Percentiles rank a stretch among this genome's conserved stretches.
phyloP scores from a whole-genome alignment of 37 sponge, comb jelly and placozoan species.

The Aplysina aerophoba region DNA sequence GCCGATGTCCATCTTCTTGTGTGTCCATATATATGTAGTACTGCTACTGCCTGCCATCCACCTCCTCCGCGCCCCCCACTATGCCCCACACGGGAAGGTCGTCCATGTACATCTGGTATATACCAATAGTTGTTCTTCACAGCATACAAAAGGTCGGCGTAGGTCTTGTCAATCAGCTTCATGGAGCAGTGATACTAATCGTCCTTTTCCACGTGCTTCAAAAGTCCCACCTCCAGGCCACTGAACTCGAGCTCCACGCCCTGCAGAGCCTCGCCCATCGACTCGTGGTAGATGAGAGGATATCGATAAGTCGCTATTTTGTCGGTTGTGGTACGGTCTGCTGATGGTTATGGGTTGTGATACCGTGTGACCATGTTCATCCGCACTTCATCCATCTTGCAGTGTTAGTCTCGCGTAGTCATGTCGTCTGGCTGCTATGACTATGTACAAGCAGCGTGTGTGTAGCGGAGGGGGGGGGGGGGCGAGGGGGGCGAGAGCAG shows the following conservation, averaged over 20 bases:
- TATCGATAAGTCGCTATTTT: conserved; percentile 90
- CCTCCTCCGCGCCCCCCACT: conserved; percentile 50
- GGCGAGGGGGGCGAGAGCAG: too few relatives aligned
- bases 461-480: too few relatives aligned
- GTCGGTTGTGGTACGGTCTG: conserved; percentile 96
- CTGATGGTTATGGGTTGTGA: too few relatives aligned
- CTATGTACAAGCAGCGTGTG: too few relatives aligned
- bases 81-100: conserved; percentile 90
- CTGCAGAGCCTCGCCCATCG: conserved; percentile 89
- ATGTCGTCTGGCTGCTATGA: too few relatives aligned
- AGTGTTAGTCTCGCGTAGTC: too few relatives aligned
- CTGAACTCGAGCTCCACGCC: conserved; percentile 94
- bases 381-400: conserved; percentile 81
- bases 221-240: conserved; percentile 84
- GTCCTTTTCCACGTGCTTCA: conserved; percentile 56
- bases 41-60: conserved; percentile 50
- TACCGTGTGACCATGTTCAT: conserved; percentile 97
- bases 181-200: conserved; percentile 75
- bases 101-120: conserved; percentile 96
- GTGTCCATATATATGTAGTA: conserved; percentile 81
- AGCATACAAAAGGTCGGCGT: conserved; percentile 74
- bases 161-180: conserved; percentile 43
- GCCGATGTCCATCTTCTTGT: conserved; percentile 92
- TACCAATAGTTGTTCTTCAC: conserved; percentile 96
- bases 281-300: conserved; percentile 90